Percentiles rank a stretch among this genome's conserved stretches.
Conservation (phyloP, 2,797 vertebrate genomes). For the Borostomias antarcticus region DNA sequence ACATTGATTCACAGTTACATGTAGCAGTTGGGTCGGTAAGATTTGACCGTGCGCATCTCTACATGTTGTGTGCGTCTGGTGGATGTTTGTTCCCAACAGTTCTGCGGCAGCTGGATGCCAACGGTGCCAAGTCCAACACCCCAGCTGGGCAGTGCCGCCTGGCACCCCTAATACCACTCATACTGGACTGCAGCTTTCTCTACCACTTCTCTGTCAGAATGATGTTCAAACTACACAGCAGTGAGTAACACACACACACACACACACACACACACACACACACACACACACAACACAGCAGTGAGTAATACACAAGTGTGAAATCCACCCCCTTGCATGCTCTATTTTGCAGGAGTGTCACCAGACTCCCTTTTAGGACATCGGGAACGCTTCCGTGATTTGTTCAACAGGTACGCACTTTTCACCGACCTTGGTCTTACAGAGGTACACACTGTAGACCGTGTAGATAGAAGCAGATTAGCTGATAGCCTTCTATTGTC, state of each 20-base stretch:
- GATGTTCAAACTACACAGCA: slow-evolving; percentile 96
- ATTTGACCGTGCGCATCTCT: neutral
- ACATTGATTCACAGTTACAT: neutral
- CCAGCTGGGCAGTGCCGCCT: slow-evolving; percentile 90
- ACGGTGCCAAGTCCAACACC: slow-evolving; percentile 71
- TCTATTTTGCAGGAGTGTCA: slow-evolving; percentile 79
- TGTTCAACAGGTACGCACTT: slow-evolving; percentile 85
- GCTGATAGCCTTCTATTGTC: slow-evolving; percentile 10
- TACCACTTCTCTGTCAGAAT: slow-evolving; percentile 93
- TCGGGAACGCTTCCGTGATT: slow-evolving; percentile 91
- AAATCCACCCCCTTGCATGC: neutral
- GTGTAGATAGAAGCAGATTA: neutral
- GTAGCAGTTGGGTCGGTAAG: neutral
- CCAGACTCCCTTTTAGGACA: slow-evolving; percentile 92
- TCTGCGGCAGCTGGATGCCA: slow-evolving; percentile 74
- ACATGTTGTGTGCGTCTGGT: neutral
- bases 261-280: neutral
- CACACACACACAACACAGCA: neutral
- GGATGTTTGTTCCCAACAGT: slow-evolving; percentile 47
- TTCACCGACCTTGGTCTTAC: neutral
- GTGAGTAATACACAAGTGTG: neutral
- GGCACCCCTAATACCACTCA: slow-evolving; percentile 90
- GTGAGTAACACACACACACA: slow-evolving; percentile 77
- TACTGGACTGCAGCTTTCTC: slow-evolving; percentile 93
- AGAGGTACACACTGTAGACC: neutral